These are phyloP conservation scores for Amblyjoppa proteus DNA, from an alignment of 2,888 invertebrate species.

Conservation along the genomic window DNA sequence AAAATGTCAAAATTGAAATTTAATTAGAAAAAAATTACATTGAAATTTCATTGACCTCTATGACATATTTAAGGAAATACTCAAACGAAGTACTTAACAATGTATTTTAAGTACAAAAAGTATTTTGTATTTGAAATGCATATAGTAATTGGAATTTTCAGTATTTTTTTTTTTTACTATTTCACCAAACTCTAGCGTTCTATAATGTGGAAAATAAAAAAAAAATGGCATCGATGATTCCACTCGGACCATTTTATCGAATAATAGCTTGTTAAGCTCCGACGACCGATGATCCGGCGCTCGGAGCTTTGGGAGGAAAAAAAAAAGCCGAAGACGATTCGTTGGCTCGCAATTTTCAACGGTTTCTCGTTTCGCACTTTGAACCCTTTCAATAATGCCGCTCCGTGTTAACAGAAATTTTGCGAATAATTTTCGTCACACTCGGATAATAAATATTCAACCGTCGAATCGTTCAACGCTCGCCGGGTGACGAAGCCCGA, in stretches of 20 bases:
- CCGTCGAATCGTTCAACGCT: slow-evolving; percentile 11
- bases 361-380: slow-evolving; percentile 31
- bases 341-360: slow-evolving; percentile 6
- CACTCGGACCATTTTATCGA: background rate
- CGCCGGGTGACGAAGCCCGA: background rate
- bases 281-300: background rate
- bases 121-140: too few relatives aligned
- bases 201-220: background rate
- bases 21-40: too few relatives aligned
- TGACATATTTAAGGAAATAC: too few relatives aligned
- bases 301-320: background rate
- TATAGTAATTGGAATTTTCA: background rate
- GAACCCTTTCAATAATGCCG: slow-evolving; percentile 13
- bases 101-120: too few relatives aligned
- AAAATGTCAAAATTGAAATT: too few relatives aligned
- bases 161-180: background rate
- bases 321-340: background rate
- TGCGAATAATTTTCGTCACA: background rate
- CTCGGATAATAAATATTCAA: slow-evolving; percentile 36
- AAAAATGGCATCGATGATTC: background rate
- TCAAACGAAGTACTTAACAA: too few relatives aligned
- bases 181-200: background rate
- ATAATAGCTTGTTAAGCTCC: background rate
- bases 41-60: too few relatives aligned
- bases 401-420: background rate